These are phyloP conservation scores for Acanthosepion pharaonis DNA, from an alignment of 2,888 invertebrate genomes.

Conservation along the genomic window DNA sequence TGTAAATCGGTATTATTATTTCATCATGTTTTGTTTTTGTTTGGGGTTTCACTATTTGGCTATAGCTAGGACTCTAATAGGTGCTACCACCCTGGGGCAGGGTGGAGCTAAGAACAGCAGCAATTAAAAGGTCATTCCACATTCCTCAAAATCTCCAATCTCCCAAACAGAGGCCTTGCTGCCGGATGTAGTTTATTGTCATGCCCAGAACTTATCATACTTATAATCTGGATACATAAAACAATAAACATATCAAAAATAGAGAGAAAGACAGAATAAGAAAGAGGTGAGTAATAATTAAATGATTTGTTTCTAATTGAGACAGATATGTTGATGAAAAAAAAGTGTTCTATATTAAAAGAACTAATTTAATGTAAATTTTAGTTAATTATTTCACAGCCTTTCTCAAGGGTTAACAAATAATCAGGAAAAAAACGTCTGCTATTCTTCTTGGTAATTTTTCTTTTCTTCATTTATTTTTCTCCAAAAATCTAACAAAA, in stretches of 20 bases:
- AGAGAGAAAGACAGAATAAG: not conserved
- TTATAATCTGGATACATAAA: not conserved
- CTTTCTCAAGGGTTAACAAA: not conserved
- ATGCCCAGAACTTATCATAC: not conserved
- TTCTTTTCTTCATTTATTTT: not conserved
- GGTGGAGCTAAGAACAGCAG: too few relatives aligned
- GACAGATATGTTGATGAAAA: not conserved
- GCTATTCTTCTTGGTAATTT: not conserved
- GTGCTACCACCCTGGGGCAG: too few relatives aligned
- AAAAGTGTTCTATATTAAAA: not conserved
- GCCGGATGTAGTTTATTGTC: too few relatives aligned
- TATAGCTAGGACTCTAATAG: too few relatives aligned
- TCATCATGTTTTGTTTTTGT: too few relatives aligned
- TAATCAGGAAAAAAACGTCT: not conserved
- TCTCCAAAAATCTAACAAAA: not conserved
- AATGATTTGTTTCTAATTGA: not conserved
- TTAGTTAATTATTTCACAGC: not conserved
- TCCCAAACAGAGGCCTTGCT: too few relatives aligned
- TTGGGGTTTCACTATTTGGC: too few relatives aligned
- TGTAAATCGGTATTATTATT: too few relatives aligned
- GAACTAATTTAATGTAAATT: not conserved
- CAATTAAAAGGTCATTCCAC: too few relatives aligned
- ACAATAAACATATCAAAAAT: not conserved
- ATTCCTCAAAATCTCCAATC: too few relatives aligned
- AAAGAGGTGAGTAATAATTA: not conserved